These are phyloP conservation scores for Takifugu rubripes DNA, from an alignment of 2,797 vertebrate genomes.

Conservation along the genomic window DNA sequence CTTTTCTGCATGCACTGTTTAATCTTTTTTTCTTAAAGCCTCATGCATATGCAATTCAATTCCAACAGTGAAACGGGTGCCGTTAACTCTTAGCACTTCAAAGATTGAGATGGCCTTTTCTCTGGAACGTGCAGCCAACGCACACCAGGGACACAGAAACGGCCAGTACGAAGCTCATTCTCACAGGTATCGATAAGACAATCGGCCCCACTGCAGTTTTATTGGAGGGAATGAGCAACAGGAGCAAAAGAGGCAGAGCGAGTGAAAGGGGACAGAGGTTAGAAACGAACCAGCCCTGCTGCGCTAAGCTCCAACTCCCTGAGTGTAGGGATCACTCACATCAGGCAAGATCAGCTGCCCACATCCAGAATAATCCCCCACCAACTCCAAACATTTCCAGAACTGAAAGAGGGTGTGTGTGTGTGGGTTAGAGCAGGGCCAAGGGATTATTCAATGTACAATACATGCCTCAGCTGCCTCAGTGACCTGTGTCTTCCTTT, in stretches of 20 bases:
- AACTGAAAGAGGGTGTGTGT: slow-evolving; percentile 21
- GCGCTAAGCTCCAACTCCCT: slow-evolving; percentile 40
- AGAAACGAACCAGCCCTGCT: slow-evolving; percentile 38
- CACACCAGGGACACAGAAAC: too few species aligned
- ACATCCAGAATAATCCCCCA: slow-evolving; percentile 58
- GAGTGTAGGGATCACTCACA: slow-evolving; percentile 49
- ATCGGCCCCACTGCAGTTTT: slow-evolving; percentile 8
- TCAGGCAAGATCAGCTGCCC: slow-evolving; percentile 54
- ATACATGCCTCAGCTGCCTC: not conserved
- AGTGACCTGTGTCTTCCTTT: too few species aligned
- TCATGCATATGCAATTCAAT: not conserved
- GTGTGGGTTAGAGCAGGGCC: slow-evolving; percentile 16
- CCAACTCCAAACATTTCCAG: slow-evolving; percentile 35
- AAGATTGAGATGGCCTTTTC: too few species aligned
- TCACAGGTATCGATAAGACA: slow-evolving; percentile 7
- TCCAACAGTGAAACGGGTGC: not conserved
- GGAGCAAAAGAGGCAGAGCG: not conserved
- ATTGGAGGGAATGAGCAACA: not conserved
- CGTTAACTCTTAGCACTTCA: too few species aligned
- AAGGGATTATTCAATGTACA: slow-evolving; percentile 15
- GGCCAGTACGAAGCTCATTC: too few species aligned
- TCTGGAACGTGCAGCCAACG: too few species aligned
- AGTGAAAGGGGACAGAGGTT: slow-evolving; percentile 33
- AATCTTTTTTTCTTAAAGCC: not conserved
- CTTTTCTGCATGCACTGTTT: slow-evolving; percentile 13